Evolutionary conservation across 2,113 vertebrate genomes (phyloP).

Genomic region (Catagonus wagneri): DNA sequence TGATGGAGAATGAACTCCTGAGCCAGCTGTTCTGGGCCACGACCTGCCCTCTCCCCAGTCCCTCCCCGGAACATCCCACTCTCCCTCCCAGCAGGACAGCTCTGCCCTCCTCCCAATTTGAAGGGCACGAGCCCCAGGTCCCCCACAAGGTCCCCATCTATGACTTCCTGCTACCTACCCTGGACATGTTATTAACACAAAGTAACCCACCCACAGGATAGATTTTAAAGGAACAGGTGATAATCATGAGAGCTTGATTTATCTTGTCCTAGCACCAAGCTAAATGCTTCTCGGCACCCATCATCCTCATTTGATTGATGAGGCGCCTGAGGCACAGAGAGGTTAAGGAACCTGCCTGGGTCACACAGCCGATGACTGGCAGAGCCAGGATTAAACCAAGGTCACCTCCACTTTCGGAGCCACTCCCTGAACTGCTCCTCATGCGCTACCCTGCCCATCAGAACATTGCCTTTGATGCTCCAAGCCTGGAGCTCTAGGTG

Average conservation of each 20-base stretch:
- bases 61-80: fast-evolving
- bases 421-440: not conserved
- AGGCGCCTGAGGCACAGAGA: not conserved
- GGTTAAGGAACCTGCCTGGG: not conserved
- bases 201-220: not conserved
- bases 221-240: not conserved
- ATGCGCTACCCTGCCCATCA: fast-evolving
- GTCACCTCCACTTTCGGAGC: not conserved
- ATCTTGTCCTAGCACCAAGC: not conserved
- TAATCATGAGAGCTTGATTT: not conserved
- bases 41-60: not conserved
- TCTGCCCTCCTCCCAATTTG: not conserved
- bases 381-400: not conserved
- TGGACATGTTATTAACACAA: not conserved
- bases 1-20: not conserved
- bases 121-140: not conserved
- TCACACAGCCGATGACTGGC: not conserved
- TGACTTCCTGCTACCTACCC: not conserved
- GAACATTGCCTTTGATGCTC: no score
- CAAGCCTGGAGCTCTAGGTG: no score
- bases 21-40: not conserved
- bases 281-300: not conserved
- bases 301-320: not conserved
- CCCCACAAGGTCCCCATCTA: not conserved
- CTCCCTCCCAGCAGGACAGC: not conserved